These are phyloP conservation scores for Rhabdornis inornatus DNA, from an alignment of 2,113 vertebrate species.

Conservation along the genomic window DNA sequence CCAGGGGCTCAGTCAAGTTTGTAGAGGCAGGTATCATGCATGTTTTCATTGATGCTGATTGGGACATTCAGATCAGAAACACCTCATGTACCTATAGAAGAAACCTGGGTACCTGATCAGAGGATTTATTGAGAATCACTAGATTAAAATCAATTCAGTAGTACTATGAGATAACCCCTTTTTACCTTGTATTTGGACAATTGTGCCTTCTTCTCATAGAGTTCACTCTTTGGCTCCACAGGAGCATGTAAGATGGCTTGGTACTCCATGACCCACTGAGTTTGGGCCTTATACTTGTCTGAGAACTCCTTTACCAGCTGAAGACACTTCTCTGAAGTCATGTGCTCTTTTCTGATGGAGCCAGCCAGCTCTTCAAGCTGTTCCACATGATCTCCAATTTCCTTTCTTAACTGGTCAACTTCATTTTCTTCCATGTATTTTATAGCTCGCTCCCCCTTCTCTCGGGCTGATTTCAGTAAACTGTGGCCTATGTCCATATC, in stretches of 20 bases:
- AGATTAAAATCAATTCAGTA: background rate
- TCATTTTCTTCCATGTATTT: slow-evolving; percentile 81
- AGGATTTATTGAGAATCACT: background rate
- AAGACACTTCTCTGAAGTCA: slow-evolving; percentile 82
- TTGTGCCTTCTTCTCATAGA: slow-evolving; percentile 95
- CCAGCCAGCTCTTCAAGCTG: slow-evolving; percentile 84
- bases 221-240: slow-evolving; percentile 87
- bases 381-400: slow-evolving; percentile 78
- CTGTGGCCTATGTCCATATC: slow-evolving; percentile 90
- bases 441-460: slow-evolving; percentile 83
- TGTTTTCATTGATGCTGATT: background rate
- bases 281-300: slow-evolving; percentile 86
- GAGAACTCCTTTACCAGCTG: slow-evolving; percentile 90
- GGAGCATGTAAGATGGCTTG: slow-evolving; percentile 76
- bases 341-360: slow-evolving; percentile 83
- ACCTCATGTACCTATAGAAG: background rate
- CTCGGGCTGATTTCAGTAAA: slow-evolving; percentile 88
- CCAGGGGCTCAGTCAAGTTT: background rate
- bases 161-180: background rate
- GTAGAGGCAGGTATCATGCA: background rate
- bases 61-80: background rate
- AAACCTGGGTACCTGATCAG: background rate
- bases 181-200: slow-evolving; percentile 94
- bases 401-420: slow-evolving; percentile 78
- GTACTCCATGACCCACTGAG: slow-evolving; percentile 86